Conservation (phyloP, 2,888 invertebrate species). For the Bombylius discolor region DNA sequence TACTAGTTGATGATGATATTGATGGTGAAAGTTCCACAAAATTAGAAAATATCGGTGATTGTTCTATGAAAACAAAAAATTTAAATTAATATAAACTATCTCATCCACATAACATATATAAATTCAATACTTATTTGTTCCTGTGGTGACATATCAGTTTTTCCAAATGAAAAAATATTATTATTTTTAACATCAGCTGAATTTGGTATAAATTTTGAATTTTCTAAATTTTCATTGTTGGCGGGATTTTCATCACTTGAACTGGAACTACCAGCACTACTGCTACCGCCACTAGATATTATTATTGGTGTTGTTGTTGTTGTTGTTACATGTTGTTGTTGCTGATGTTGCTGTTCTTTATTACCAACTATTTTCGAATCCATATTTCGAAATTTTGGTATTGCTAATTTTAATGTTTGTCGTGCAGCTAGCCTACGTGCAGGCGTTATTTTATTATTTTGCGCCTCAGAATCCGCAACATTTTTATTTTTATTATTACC, state of each 20-base stretch:
- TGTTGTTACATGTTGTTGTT: neutral
- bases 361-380: constrained; percentile 2
- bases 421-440: constrained; percentile 35
- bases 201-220: constrained; percentile 12
- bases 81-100: neutral
- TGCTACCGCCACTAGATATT: too few species aligned
- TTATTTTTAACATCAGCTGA: constrained; percentile 31
- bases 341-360: neutral
- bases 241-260: neutral
- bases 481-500: neutral
- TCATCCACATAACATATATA: neutral
- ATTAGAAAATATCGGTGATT: constrained; percentile 31
- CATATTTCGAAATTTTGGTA: constrained; percentile 29
- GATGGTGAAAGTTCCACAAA: constrained; percentile 20
- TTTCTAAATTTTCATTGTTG: neutral
- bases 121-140: constrained; percentile 18
- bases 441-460: constrained; percentile 30
- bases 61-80: constrained; percentile 16
- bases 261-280: neutral
- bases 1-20: constrained; percentile 28
- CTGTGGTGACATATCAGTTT: constrained; percentile 27
- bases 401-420: constrained; percentile 32
- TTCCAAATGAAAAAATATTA: constrained; percentile 30
- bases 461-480: neutral
- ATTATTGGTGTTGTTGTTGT: constrained; percentile 6